Base-by-base conservation (phyloP, 2,113 vertebrate genomes). In the Cyanoderma ruficeps region DNA sequence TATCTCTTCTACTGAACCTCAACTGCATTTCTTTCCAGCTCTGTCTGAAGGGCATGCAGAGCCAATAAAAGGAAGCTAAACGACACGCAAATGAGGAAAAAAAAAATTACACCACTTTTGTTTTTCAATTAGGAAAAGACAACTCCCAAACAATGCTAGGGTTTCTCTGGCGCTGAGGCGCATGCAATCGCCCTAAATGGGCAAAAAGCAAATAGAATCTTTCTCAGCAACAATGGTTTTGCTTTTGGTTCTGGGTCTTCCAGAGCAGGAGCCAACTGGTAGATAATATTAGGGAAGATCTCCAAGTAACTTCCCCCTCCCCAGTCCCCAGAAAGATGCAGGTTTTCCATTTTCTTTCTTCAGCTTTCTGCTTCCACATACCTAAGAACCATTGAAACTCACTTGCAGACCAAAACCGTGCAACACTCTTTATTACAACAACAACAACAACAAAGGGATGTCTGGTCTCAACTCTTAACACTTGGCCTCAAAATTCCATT, bases 121-220 rank as follows among this genome's bases (percentile, higher is more conserved):
- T 94, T 94, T 94, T 95, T 77, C 83, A 92, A 53, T 97, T 96
- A 96, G 83, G 90, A 63, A 46, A 90, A 96, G 82, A 53, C 89
- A 91, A 42, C 39, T 94, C 63, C 50, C 79, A 78, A 77, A 96
- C 88, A 96, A 90, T 88, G 69, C 41, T 46, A 17, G 82, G 28
- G 49, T 83, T 93, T 74, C 41, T 74, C 60, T 92, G 92, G 55
- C 7, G 11, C 68, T 65, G 63, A 83, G 87, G 79, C 35, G 1
- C 11, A 2, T 83, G 87, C 44, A 20, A 56, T 95, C 7, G 0
- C 85, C 87, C 92, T 96, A 95, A 93, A 94, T 90, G 95, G 90
- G 69, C 53, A 92, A 65, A 94, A 95, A 63, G 35, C 68, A 59
- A 90, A 39, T 56, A 18, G 44, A 37, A 28, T 77, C 60, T 80